Conservation (phyloP, 2,888 invertebrate species). For the Caenorhabditis sp. region DNA sequence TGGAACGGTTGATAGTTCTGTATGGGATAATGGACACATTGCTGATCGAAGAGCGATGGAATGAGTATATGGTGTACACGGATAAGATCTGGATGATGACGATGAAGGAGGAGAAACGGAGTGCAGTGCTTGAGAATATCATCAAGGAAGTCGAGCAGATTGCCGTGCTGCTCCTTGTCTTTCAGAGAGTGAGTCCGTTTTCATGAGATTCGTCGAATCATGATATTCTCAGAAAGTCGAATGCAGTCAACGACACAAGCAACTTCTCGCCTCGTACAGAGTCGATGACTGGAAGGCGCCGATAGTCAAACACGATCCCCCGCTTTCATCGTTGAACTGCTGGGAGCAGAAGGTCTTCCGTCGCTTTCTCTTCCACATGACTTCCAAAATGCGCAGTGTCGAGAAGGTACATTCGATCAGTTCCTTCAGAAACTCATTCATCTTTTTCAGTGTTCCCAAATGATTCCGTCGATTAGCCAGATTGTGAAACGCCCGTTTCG, state of each 20-base stretch:
- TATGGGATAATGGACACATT: slow-evolving; percentile 46
- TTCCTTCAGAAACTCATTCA: background rate
- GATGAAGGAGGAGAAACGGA: slow-evolving; percentile 43
- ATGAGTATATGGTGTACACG: slow-evolving; percentile 53
- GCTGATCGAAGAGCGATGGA: slow-evolving; percentile 45
- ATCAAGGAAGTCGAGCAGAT: slow-evolving; percentile 50
- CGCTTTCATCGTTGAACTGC: slow-evolving; percentile 31
- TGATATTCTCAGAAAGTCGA: slow-evolving; percentile 31
- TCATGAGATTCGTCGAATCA: background rate
- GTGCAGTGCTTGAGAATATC: slow-evolving; percentile 30
- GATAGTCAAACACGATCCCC: slow-evolving; percentile 29
- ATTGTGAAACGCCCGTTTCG: slow-evolving; percentile 25
- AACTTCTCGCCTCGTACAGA: slow-evolving; percentile 32
- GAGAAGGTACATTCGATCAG: slow-evolving; percentile 10
- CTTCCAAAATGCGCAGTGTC: slow-evolving; percentile 23
- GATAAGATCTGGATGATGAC: slow-evolving; percentile 59
- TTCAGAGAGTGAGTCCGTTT: slow-evolving; percentile 27
- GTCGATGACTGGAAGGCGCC: slow-evolving; percentile 40
- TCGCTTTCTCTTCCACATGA: slow-evolving; percentile 39
- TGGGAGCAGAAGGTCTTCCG: slow-evolving; percentile 48
- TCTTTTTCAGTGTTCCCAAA: slow-evolving; percentile 28
- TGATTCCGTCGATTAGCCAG: slow-evolving; percentile 36
- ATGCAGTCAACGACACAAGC: slow-evolving; percentile 47
- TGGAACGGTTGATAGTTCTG: slow-evolving; percentile 35
- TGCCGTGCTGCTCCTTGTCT: slow-evolving; percentile 34